These are phyloP conservation scores for Thinocorus orbignyianus DNA, from an alignment of 2,113 vertebrate genomes.

Conservation along the genomic window DNA sequence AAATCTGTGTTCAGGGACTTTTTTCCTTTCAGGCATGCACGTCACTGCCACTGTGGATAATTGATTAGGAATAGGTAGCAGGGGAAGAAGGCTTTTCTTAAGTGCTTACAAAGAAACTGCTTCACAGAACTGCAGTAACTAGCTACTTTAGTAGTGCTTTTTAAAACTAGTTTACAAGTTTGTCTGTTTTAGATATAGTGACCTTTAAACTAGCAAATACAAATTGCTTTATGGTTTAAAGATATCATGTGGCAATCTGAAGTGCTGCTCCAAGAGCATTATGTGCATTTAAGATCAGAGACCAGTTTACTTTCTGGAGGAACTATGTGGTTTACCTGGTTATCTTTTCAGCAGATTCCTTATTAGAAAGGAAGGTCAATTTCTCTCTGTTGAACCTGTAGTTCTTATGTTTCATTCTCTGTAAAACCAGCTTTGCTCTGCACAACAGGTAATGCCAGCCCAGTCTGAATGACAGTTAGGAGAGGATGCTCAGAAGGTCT, in stretches of 20 bases:
- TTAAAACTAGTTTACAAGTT: background rate
- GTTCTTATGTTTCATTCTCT: background rate
- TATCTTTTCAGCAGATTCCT: background rate
- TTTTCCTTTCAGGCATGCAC: background rate
- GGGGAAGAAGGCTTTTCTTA: background rate
- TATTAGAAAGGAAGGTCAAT: background rate
- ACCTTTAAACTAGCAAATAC: background rate
- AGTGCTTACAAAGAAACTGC: background rate
- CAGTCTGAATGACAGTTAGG: background rate
- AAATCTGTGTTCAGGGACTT: background rate
- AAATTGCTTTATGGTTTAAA: background rate
- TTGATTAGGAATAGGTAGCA: background rate
- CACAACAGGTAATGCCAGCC: background rate
- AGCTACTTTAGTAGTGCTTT: background rate
- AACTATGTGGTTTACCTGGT: background rate
- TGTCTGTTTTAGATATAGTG: background rate
- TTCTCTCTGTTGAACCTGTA: background rate
- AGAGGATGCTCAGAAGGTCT: background rate
- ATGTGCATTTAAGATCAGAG: background rate
- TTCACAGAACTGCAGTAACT: background rate
- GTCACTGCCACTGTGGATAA: background rate
- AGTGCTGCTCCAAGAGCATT: background rate
- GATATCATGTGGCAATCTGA: background rate
- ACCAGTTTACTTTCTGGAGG: background rate
- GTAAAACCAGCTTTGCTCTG: background rate